phyloP scores from a whole-genome alignment of 2,113 vertebrate genomes.

The Corythaixoides concolor region DNA sequence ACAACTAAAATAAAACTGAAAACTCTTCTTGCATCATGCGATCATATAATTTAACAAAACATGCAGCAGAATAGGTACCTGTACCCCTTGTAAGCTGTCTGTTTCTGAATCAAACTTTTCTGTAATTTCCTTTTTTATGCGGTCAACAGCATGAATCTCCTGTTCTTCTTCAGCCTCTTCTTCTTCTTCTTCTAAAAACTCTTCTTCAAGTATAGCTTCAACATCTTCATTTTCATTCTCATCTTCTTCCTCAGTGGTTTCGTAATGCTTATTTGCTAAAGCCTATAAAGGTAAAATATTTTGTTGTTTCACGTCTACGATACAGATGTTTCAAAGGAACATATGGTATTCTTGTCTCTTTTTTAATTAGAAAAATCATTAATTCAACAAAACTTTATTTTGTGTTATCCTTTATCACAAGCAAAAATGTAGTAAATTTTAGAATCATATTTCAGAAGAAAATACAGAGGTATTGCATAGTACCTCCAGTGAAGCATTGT shows the following conservation, averaged over 20 bases:
- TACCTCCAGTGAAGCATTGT: not conserved
- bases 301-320: not conserved
- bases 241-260: constrained; percentile 67
- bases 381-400: not conserved
- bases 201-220: constrained; percentile 81
- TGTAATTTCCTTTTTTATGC: constrained; percentile 81
- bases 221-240: constrained; percentile 75
- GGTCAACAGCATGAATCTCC: constrained; percentile 74
- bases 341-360: not conserved
- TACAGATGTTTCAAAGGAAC: not conserved
- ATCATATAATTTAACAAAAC: not conserved
- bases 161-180: constrained; percentile 79
- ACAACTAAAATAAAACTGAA: not conserved
- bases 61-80: constrained; percentile 67
- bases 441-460: not conserved
- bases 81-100: constrained; percentile 66
- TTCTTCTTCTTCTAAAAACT: constrained; percentile 80
- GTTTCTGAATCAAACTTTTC: constrained; percentile 81
- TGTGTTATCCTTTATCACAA: not conserved
- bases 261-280: constrained; percentile 8
- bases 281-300: constrained; percentile 42
- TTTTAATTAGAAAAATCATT: not conserved
- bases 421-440: not conserved
- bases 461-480: not conserved
- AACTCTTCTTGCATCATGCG: not conserved